These are phyloP conservation scores for Pammene fasciana DNA, from an alignment of 2,888 invertebrate species.

Conservation along the genomic window DNA sequence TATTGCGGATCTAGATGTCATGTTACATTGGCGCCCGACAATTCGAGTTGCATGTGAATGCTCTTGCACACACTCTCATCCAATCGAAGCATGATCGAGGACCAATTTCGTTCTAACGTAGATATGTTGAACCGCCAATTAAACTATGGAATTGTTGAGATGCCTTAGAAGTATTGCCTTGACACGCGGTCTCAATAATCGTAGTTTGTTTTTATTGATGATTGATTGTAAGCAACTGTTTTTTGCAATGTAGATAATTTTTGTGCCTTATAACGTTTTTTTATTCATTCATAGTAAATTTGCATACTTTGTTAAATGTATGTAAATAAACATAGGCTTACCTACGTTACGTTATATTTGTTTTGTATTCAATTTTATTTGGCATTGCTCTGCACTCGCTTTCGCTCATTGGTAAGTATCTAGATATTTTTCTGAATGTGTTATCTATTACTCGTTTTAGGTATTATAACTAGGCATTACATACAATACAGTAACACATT, in stretches of 20 bases:
- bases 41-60: background rate
- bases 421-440: too few relatives aligned
- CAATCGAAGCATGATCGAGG: constrained; percentile 69
- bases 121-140: constrained; percentile 57
- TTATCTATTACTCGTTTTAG: too few relatives aligned
- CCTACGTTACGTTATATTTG: too few relatives aligned
- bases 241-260: background rate
- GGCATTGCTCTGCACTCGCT: too few relatives aligned
- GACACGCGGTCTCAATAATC: constrained; percentile 52
- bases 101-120: constrained; percentile 68
- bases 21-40: background rate
- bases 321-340: background rate
- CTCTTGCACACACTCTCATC: constrained; percentile 57
- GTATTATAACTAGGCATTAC: too few relatives aligned
- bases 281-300: background rate
- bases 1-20: background rate
- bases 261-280: background rate
- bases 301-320: background rate
- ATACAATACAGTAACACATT: too few relatives aligned
- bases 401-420: too few relatives aligned
- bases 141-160: constrained; percentile 72
- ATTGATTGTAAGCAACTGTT: constrained; percentile 23
- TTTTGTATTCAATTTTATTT: too few relatives aligned
- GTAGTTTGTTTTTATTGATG: constrained; percentile 19
- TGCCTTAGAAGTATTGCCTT: constrained; percentile 74